Evolutionary conservation across 1,140 invertebrate species (phyloP), one percentile per base, ranked within the genome.

Genomic region (Hylyphantes graminicola): DNA sequence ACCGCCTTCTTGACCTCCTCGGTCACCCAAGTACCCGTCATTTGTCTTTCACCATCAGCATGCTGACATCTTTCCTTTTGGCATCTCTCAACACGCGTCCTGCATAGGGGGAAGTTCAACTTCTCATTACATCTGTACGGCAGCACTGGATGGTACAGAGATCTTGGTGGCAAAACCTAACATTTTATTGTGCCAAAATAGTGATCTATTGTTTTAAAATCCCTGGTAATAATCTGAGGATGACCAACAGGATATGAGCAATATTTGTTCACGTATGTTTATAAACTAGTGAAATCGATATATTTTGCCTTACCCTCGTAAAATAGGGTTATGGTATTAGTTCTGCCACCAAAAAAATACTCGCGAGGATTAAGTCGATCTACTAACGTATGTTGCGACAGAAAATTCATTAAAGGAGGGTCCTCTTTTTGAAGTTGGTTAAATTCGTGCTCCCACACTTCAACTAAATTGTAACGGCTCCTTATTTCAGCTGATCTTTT

Each of bases 361-460:
- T 53, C 76, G 19, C 50, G 11, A 12, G 76, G 76, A 67, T 67
- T 55, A 11, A 78, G n/a, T 53, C n/a, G 6, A 35, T 78, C 51
- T 5, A 4, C 15, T 50, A 68, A 2, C 8, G 7, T 7, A 15
- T 55, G 76, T 8, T 65, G 6, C 11, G 7, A 19, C 5, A 78
- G 35, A 55, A 78, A 78, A 0, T 8, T 8, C 35, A 54, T 53
- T 8, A 68, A 21, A 2, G 59, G 13, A 2, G 11, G 4, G 51
- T 54, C 17, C n/a, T 2, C 11, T 57, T 55, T 55, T 8, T 79
- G 54, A 4, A 19, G 8, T 21, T 21, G 70, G 2, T 50, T 55
- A 35, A 76, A 76, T 2, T 76, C n/a, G 15, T 76, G 74, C 35
- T 76, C 74, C 57, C 74, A 76, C 8, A 76, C 63, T 48, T 61